These are phyloP conservation scores for Nematolebias whitei DNA, from an alignment of 2,113 vertebrate species.

Conservation along the genomic window DNA sequence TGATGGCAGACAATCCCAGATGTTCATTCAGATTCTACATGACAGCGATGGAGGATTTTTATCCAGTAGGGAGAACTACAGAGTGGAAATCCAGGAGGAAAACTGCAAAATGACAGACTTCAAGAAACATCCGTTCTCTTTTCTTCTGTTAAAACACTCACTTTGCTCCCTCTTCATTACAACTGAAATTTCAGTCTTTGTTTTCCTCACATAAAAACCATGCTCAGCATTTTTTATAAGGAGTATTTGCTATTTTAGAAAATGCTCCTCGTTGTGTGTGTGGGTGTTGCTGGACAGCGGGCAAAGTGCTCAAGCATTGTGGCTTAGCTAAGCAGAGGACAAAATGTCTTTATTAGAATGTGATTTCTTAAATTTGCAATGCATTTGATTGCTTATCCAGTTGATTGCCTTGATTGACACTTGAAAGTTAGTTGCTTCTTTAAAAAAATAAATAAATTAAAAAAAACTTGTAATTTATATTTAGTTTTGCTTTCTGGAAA, in stretches of 20 bases:
- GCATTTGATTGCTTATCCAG: constrained; percentile 59
- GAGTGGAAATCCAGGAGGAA: constrained; percentile 10
- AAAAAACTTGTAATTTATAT: constrained; percentile 73
- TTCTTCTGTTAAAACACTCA: constrained; percentile 37
- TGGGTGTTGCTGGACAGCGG: constrained; percentile 37
- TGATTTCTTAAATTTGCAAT: constrained; percentile 68
- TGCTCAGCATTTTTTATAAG: constrained; percentile 46
- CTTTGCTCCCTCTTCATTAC: constrained; percentile 19
- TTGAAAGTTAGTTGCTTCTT: constrained; percentile 76
- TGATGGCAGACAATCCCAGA: constrained; percentile 48
- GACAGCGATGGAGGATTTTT: constrained; percentile 51
- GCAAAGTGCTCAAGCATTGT: constrained; percentile 41
- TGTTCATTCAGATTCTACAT: constrained; percentile 44
- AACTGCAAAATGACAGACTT: too few species aligned
- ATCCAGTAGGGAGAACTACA: constrained; percentile 10
- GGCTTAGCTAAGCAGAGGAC: constrained; percentile 56
- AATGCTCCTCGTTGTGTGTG: constrained; percentile 47
- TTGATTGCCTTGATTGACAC: constrained; percentile 72
- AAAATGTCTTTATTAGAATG: constrained; percentile 65
- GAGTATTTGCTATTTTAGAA: constrained; percentile 62
- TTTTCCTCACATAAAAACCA: constrained; percentile 35
- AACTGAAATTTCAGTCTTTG: constrained; percentile 40
- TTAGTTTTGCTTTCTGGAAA: constrained; percentile 78
- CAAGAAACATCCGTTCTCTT: constrained; percentile 24
- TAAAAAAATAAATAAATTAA: not conserved